Conservation (phyloP, 2,113 vertebrate species). For the Orthonyx spaldingii region DNA sequence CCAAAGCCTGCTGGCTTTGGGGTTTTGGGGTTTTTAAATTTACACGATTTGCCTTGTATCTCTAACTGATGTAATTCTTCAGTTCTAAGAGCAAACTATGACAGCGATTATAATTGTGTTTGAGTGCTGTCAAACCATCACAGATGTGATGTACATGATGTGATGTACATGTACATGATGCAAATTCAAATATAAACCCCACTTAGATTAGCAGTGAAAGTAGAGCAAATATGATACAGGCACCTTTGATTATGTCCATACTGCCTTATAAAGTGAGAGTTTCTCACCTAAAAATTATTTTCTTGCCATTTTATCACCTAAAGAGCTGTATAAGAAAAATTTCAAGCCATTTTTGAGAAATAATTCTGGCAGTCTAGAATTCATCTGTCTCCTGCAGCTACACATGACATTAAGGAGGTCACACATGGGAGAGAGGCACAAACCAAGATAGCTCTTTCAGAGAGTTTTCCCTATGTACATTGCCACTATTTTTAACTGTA, state of each 20-base stretch:
- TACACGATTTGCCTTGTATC: conserved; percentile 38
- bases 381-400: not conserved
- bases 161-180: not conserved
- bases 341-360: not conserved
- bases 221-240: not conserved
- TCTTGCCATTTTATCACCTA: not conserved
- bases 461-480: not conserved
- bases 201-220: not conserved
- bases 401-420: not conserved
- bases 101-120: not conserved
- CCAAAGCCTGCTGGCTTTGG: not conserved
- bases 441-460: not conserved
- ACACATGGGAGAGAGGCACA: not conserved
- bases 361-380: not conserved
- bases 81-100: conserved; percentile 15
- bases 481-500: not conserved
- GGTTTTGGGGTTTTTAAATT: not conserved
- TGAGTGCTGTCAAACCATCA: not conserved
- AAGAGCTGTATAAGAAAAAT: not conserved
- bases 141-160: not conserved
- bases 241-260: not conserved
- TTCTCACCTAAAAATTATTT: not conserved
- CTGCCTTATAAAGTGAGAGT: not conserved
- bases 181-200: not conserved
- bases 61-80: not conserved